These are phyloP conservation scores for Mormyrus iriodes DNA, from an alignment of 2,113 vertebrate genomes.

Conservation along the genomic window DNA sequence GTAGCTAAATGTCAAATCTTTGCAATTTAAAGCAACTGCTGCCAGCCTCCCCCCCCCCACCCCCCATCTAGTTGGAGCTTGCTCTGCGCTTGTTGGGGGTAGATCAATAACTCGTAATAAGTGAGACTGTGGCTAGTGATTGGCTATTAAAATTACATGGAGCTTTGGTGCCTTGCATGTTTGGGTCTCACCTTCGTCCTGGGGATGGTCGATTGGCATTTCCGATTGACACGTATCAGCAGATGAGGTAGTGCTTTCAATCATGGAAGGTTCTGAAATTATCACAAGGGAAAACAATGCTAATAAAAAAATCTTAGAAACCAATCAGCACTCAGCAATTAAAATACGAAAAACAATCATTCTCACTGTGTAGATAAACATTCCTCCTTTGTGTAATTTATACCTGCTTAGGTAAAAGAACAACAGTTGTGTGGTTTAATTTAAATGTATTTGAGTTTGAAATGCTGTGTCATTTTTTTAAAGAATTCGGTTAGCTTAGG, in stretches of 20 bases:
- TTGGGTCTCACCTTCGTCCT: neutral
- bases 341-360: neutral
- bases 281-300: neutral
- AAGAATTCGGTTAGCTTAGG: neutral
- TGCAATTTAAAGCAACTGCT: conserved; percentile 38
- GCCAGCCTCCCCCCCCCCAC: conserved; percentile 15
- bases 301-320: neutral
- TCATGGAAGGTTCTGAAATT: neutral
- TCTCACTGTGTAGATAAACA: neutral
- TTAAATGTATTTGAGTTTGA: neutral
- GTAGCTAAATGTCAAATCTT: conserved; percentile 43
- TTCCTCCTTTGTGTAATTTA: neutral
- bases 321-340: neutral
- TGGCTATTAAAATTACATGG: conserved; percentile 40
- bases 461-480: neutral
- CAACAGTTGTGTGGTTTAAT: neutral
- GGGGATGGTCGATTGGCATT: conserved; percentile 29
- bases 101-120: conserved; percentile 46
- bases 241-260: neutral
- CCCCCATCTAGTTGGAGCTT: conserved; percentile 35
- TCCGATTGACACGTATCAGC: conserved; percentile 10
- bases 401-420: neutral
- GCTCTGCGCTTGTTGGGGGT: conserved; percentile 34
- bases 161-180: conserved; percentile 19
- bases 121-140: conserved; percentile 36